Conservation (phyloP, 1,140 invertebrate species). For the Bombus huntii region DNA sequence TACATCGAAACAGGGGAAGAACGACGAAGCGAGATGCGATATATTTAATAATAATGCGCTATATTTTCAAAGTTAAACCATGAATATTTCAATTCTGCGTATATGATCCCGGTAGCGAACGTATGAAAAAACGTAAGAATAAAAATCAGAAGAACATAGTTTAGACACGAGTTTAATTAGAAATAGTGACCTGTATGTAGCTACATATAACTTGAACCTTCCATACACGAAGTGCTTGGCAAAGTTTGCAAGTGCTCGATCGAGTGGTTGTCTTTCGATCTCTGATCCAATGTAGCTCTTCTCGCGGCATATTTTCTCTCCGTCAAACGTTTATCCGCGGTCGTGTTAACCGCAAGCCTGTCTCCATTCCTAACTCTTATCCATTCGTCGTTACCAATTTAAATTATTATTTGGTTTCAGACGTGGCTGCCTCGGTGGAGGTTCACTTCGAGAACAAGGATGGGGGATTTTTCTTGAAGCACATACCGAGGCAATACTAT, state of each 20-base stretch:
- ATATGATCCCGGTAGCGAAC: no score
- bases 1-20: not conserved
- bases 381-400: no score
- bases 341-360: not conserved
- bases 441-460: conserved; percentile 95
- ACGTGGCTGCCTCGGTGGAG: conserved; percentile 85
- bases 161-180: not conserved
- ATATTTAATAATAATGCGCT: no score
- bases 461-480: conserved; percentile 93
- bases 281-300: not conserved
- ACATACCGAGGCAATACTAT: conserved; percentile 86
- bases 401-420: conserved; percentile 65
- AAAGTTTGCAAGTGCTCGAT: not conserved
- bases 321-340: not conserved
- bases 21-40: not conserved
- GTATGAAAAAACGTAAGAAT: not conserved
- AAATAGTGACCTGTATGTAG: no score
- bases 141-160: not conserved
- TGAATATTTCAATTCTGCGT: no score
- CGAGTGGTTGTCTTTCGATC: not conserved
- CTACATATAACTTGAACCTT: not conserved
- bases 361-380: no score
- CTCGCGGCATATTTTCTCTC: not conserved
- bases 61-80: no score
- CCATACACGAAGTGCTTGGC: not conserved